A percentile compares a stretch with the other conserved stretches of the same genome.
Evolutionary conservation across 2,113 vertebrate genomes (phyloP).

Genomic region (Emydura subglobosa): DNA sequence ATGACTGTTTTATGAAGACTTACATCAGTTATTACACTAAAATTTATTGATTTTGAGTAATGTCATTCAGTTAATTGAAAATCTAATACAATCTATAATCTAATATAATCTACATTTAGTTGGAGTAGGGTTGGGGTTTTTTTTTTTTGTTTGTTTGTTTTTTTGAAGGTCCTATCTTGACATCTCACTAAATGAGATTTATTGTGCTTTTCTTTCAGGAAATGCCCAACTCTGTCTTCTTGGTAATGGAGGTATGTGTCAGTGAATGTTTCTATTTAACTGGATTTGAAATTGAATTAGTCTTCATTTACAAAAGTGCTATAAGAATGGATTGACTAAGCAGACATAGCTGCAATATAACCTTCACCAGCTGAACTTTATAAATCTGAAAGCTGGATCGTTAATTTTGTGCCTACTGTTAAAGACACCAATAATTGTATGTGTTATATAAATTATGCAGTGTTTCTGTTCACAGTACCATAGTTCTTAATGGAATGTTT

Average conservation of each 20-base stretch:
- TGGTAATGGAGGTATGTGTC: constrained; percentile 95
- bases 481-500: neutral
- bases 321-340: neutral
- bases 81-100: too few relatives aligned
- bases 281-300: constrained; percentile 20
- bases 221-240: constrained; percentile 93
- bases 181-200: constrained; percentile 30
- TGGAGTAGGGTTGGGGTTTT: neutral
- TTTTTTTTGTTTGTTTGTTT: neutral
- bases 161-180: neutral
- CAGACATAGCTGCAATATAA: neutral
- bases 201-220: constrained; percentile 86
- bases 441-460: constrained; percentile 17
- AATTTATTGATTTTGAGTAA: neutral
- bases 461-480: neutral
- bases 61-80: neutral
- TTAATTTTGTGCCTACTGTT: neutral
- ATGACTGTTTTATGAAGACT: neutral
- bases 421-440: neutral
- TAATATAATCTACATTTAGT: neutral
- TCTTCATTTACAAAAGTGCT: neutral
- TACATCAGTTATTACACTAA: neutral
- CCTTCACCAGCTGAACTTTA: neutral
- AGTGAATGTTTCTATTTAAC: neutral
- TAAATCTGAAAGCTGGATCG: neutral